phyloP scores from a whole-genome alignment of 1,140 invertebrate genomes.

The Lepidurus couesii region DNA sequence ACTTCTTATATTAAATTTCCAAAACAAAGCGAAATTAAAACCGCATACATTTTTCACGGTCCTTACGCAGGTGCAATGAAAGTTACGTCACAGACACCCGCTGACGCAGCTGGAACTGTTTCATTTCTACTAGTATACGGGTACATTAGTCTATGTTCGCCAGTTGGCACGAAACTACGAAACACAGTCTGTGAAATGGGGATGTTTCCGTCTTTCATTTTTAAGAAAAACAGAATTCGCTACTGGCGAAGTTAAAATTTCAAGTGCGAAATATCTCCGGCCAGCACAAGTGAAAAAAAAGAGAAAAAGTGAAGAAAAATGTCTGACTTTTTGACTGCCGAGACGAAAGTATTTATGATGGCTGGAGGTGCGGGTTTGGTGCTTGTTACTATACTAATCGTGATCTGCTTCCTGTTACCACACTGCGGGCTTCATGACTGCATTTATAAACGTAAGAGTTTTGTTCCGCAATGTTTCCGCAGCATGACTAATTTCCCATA shows the following conservation, averaged over 20 bases:
- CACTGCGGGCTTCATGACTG: neutral
- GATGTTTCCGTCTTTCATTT: neutral
- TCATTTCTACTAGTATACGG: neutral
- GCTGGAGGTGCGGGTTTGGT: neutral
- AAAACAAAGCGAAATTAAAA: neutral
- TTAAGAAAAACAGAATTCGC: neutral
- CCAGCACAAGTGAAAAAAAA: neutral
- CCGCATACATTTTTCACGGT: neutral
- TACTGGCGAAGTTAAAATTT: neutral
- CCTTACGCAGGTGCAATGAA: neutral
- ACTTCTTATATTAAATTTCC: neutral
- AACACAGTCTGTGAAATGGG: neutral
- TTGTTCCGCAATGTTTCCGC: neutral
- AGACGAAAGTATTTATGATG: neutral
- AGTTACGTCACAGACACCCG: neutral
- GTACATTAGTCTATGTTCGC: neutral
- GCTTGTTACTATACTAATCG: neutral
- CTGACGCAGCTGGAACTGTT: neutral
- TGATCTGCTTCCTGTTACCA: neutral
- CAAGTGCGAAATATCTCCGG: neutral
- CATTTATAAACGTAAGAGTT: neutral
- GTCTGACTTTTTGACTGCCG: neutral
- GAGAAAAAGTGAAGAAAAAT: neutral
- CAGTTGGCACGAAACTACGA: neutral
- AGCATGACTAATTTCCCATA: neutral